Evolutionary conservation across 2,888 invertebrate species (phyloP).

Genomic region (Petrolisthes cinctipes): DNA sequence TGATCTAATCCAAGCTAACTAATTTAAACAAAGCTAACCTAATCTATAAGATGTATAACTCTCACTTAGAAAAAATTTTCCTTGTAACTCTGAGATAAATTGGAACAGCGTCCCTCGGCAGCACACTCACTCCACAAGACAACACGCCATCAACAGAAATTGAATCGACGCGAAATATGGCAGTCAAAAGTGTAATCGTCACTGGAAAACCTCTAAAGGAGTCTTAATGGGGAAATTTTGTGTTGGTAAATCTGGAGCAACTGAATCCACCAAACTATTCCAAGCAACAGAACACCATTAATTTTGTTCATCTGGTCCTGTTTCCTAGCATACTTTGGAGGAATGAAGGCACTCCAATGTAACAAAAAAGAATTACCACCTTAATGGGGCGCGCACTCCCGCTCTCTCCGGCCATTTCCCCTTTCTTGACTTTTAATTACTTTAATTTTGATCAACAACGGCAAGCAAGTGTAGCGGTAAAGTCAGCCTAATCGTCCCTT

Average conservation of each 20-base stretch:
- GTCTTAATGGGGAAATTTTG: background rate
- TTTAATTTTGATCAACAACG: slow-evolving; percentile 49
- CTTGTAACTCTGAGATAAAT: background rate
- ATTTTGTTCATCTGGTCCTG: too few relatives aligned
- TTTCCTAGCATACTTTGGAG: too few relatives aligned
- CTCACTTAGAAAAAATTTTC: background rate
- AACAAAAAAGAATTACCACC: too few relatives aligned
- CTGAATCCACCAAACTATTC: too few relatives aligned
- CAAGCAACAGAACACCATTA: too few relatives aligned
- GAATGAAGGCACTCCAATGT: too few relatives aligned
- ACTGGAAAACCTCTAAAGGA: background rate
- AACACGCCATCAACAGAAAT: background rate
- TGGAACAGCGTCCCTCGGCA: background rate
- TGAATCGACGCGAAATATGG: slow-evolving; percentile 2
- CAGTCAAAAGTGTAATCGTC: background rate
- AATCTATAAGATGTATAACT: too few relatives aligned
- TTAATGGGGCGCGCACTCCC: background rate
- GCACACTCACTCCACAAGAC: background rate
- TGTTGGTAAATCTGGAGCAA: too few relatives aligned
- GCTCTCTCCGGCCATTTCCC: slow-evolving; percentile 13
- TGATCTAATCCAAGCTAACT: too few relatives aligned
- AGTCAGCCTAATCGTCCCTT: slow-evolving; percentile 46
- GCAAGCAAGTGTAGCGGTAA: slow-evolving; percentile 32
- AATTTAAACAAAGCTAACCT: too few relatives aligned
- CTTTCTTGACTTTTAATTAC: slow-evolving; percentile 49